A percentile compares a stretch with the other conserved stretches of the same genome.
These are phyloP conservation scores for Ptychochromis oligacanthus DNA, from an alignment of 2,113 vertebrate genomes.

Conservation along the genomic window DNA sequence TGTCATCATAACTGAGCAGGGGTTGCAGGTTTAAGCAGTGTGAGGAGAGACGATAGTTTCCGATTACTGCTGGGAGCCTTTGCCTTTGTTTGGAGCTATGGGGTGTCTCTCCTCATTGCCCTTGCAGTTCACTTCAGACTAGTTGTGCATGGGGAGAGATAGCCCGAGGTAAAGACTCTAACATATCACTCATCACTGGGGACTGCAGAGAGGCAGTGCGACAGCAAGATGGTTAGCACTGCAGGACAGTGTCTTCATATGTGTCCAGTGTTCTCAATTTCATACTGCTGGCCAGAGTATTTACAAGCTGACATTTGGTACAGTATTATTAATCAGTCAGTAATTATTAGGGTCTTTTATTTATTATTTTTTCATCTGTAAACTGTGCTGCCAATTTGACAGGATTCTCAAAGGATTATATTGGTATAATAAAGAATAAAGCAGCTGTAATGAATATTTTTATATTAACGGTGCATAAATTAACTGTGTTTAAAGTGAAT, in stretches of 20 bases:
- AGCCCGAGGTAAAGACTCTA: slow-evolving; percentile 67
- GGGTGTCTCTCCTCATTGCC: slow-evolving; percentile 71
- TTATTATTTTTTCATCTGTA: background rate
- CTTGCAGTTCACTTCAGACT: slow-evolving; percentile 66
- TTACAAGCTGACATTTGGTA: slow-evolving; percentile 2
- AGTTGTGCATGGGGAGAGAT: slow-evolving; percentile 45
- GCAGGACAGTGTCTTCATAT: slow-evolving; percentile 41
- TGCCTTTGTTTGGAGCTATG: slow-evolving; percentile 64
- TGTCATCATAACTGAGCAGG: slow-evolving; percentile 59
- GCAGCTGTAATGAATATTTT: slow-evolving; percentile 1
- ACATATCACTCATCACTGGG: slow-evolving; percentile 61
- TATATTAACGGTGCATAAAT: slow-evolving; percentile 8
- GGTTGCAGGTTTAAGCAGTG: slow-evolving; percentile 52
- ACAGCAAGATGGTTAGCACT: slow-evolving; percentile 28
- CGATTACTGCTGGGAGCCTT: slow-evolving; percentile 61
- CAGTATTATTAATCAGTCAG: background rate
- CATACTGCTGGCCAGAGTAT: slow-evolving; percentile 8
- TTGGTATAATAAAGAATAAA: slow-evolving; percentile 14
- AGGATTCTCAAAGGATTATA: background rate
- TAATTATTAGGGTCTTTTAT: background rate
- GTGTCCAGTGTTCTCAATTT: slow-evolving; percentile 33
- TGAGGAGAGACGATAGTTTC: slow-evolving; percentile 58
- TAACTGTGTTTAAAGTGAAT: background rate
- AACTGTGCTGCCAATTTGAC: background rate
- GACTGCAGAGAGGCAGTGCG: slow-evolving; percentile 37